A percentile compares a stretch with the other conserved stretches of the same genome.
Conservation (phyloP, 2,113 vertebrate species). For the Condylura cristata region DNA sequence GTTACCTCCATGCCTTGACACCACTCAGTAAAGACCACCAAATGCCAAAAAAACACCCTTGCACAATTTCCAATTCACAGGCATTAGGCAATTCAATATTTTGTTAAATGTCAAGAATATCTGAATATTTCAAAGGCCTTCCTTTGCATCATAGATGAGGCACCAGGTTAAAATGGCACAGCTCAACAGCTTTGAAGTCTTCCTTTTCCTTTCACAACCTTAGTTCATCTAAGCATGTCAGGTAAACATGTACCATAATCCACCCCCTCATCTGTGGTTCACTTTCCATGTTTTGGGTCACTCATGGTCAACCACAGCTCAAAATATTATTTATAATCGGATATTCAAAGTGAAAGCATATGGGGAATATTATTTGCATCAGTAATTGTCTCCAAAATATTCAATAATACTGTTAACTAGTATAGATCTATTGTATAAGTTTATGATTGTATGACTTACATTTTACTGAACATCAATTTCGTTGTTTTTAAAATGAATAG, state of each 20-base stretch:
- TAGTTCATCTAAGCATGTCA: background rate
- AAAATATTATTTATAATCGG: background rate
- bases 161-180: background rate
- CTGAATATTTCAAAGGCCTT: constrained; percentile 67
- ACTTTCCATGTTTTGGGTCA: background rate
- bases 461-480: background rate
- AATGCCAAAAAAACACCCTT: background rate
- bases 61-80: constrained; percentile 55
- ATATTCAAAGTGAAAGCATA: background rate
- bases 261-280: background rate
- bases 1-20: constrained; percentile 51
- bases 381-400: background rate
- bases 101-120: constrained; percentile 76
- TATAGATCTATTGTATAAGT: background rate
- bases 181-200: background rate
- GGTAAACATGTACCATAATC: background rate
- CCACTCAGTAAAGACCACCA: constrained; percentile 66
- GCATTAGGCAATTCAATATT: constrained; percentile 65
- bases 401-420: background rate
- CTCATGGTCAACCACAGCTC: background rate
- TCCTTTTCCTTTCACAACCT: background rate
- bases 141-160: background rate
- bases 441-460: background rate
- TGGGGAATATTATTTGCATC: background rate
- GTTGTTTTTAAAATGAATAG: background rate